phyloP scores from a whole-genome alignment of 1,140 invertebrate species.

The Lanistes nyassanus region DNA sequence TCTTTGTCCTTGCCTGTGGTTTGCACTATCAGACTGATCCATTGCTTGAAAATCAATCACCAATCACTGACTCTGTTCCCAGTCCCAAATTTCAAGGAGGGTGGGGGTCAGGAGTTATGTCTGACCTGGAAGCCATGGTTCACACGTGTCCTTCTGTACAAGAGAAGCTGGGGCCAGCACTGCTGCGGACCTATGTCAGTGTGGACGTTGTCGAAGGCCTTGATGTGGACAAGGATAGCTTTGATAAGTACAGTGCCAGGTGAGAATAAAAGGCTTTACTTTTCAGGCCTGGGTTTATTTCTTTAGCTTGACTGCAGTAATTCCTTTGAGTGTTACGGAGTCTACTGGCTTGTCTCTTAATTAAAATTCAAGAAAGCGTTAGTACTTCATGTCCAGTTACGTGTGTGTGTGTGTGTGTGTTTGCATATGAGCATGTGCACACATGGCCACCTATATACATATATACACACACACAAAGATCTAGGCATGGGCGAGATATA shows the following conservation, averaged over 20 bases:
- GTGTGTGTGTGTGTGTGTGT: neutral
- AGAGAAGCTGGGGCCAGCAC: constrained; percentile 33
- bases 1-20: too few relatives aligned
- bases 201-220: constrained; percentile 40
- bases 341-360: too few relatives aligned
- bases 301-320: neutral
- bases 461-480: neutral
- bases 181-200: constrained; percentile 30
- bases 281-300: neutral
- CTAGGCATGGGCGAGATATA: too few relatives aligned
- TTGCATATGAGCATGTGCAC: neutral
- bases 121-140: constrained; percentile 37
- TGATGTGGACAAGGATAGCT: constrained; percentile 38
- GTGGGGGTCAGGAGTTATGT: constrained; percentile 31
- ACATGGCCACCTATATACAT: neutral
- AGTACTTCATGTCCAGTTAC: too few relatives aligned
- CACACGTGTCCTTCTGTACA: constrained; percentile 34
- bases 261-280: neutral
- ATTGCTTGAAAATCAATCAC: too few relatives aligned
- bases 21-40: too few relatives aligned
- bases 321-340: too few relatives aligned
- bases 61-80: too few relatives aligned
- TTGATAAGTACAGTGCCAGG: constrained; percentile 39
- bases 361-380: too few relatives aligned
- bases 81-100: constrained; percentile 1